These are phyloP conservation scores for Camponotus fellah DNA, from an alignment of 2,888 invertebrate genomes.

Conservation along the genomic window DNA sequence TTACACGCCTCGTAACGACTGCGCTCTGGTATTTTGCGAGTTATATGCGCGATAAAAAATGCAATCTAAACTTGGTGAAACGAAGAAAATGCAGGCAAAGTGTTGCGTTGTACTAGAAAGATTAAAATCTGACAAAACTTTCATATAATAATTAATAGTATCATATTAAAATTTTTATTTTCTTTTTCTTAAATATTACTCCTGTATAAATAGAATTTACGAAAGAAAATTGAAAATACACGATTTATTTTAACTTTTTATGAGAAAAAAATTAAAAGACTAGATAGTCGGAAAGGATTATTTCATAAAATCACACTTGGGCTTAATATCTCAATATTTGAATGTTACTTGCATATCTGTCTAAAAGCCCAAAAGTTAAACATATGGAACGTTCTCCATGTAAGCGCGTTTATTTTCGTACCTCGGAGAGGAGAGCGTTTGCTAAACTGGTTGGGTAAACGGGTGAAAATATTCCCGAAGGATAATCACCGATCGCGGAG, in stretches of 20 bases:
- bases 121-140: not conserved
- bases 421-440: not conserved
- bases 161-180: not conserved
- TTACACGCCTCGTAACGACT: constrained; percentile 22
- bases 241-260: not conserved
- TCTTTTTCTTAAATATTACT: not conserved
- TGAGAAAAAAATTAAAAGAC: not conserved
- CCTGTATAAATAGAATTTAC: not conserved
- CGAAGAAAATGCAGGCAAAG: not conserved
- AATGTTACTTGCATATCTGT: not conserved
- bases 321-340: not conserved
- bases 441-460: not conserved
- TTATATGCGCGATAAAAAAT: constrained; percentile 3
- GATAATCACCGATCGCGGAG: constrained; percentile 33
- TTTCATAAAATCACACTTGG: not conserved
- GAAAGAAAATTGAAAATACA: not conserved
- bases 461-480: constrained; percentile 12
- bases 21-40: constrained; percentile 1
- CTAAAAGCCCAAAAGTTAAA: not conserved
- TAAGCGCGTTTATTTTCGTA: constrained; percentile 35
- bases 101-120: not conserved
- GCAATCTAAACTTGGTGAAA: not conserved
- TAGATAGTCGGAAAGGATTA: not conserved
- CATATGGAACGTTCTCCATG: not conserved
- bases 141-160: not conserved